These are phyloP conservation scores for Periphyllus acericola DNA, from an alignment of 2,888 invertebrate genomes.

Conservation along the genomic window DNA sequence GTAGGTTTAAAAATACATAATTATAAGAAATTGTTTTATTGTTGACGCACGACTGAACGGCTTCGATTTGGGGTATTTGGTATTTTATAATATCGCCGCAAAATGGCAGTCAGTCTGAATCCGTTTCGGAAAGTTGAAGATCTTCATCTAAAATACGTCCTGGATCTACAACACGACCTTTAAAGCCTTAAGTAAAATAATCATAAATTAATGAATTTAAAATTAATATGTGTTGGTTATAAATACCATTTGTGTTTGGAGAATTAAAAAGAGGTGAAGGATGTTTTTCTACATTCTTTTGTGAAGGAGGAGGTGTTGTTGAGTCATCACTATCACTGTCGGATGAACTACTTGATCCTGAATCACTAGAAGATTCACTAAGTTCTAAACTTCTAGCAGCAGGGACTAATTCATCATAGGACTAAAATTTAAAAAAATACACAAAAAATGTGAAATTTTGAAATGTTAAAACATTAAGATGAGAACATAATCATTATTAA, in stretches of 20 bases:
- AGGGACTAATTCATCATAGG: constrained; percentile 58
- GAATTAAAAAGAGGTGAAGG: constrained; percentile 54
- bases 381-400: constrained; percentile 61
- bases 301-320: constrained; percentile 59
- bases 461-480: background rate
- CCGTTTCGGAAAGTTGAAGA: constrained; percentile 86
- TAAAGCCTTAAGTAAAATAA: constrained; percentile 46
- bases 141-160: constrained; percentile 82
- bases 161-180: constrained; percentile 67
- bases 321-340: constrained; percentile 70
- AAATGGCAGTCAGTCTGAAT: constrained; percentile 73
- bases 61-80: constrained; percentile 53
- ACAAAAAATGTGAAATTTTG: background rate
- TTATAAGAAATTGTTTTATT: constrained; percentile 45
- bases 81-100: constrained; percentile 40
- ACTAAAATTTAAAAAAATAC: constrained; percentile 33
- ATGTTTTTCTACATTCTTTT: constrained; percentile 46
- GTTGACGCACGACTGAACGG: constrained; percentile 52
- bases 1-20: constrained; percentile 61
- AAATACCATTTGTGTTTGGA: constrained; percentile 50
- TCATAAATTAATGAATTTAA: background rate
- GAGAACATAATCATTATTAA: background rate
- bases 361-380: constrained; percentile 68
- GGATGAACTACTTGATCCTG: constrained; percentile 67
- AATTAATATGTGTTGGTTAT: background rate